Conservation (phyloP, 2,888 invertebrate genomes). For the Drosophila maculinotata region DNA sequence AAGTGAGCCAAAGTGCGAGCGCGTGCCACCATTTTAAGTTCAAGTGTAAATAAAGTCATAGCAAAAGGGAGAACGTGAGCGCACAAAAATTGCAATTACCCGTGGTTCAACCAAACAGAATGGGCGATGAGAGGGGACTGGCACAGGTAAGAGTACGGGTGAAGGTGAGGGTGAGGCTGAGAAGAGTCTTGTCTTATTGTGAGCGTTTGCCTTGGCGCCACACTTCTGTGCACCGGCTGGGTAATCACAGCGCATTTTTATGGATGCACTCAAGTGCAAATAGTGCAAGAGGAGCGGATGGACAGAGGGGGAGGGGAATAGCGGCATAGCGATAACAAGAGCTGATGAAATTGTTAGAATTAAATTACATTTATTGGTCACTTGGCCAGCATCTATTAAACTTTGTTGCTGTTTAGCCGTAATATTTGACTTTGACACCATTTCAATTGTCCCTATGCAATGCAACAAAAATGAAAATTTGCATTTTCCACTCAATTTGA, state of each 20-base stretch:
- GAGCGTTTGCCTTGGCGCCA: conserved; percentile 2
- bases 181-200: conserved; percentile 27
- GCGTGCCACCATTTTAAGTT: conserved; percentile 59
- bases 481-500: conserved; percentile 2
- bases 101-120: conserved; percentile 11
- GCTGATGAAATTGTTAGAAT: conserved; percentile 16
- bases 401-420: neutral
- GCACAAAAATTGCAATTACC: conserved; percentile 63
- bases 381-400: conserved; percentile 12
- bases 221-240: conserved; percentile 10
- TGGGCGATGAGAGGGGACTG: neutral
- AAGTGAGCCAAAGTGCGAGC: conserved; percentile 6
- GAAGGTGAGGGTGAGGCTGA: no score
- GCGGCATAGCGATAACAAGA: no score
- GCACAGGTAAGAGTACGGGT: neutral
- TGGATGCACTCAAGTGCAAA: conserved; percentile 51
- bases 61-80: conserved; percentile 53
- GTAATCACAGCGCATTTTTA: conserved; percentile 45
- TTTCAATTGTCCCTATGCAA: neutral
- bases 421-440: neutral
- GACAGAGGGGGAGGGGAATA: neutral
- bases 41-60: conserved; percentile 69
- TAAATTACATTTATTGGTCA: conserved; percentile 62
- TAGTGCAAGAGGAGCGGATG: conserved; percentile 27
- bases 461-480: neutral